Base-by-base conservation (phyloP, 64 coral and sea anemone genomes). In the Orbicella faveolata region DNA sequence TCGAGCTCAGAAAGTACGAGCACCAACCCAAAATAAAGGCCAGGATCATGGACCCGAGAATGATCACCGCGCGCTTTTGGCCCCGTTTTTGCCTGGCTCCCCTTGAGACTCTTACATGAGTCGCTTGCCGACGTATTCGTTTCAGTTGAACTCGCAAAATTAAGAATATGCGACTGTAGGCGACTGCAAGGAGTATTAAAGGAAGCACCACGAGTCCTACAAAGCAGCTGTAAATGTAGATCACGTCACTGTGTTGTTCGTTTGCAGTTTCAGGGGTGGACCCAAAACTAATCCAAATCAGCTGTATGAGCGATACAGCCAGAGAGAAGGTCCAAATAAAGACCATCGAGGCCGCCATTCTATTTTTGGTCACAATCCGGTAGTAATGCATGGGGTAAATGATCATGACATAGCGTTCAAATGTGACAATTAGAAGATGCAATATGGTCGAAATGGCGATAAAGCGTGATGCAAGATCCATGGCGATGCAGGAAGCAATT, bases 371-470 rank as follows among this genome's bases (percentile, higher is more conserved):
- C 2, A 95, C 90, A 11, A 95, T 34, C 33, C 61, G 82, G 18
- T 83, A 57, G 59, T 95, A 95, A n/a, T 85, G 63, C 90, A 95
- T 79, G 14, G 94, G 94, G 73, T 89, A 89, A 20, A 95, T 87
- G 23, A 95, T 95, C 94, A 95, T 95, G 8, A 92, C 63, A 52
- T 92, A 95, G 1, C 90, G 83, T 79, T 95, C 94, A 21, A 88
- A 76, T 5, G 94, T 83, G 3, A 95, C 94, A 72, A 89, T 63
- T 16, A 95, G 59, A 18, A 95, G 74, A 48, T 95, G 94, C 34
- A 95, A 79, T 19, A 95, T 86, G 6, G 94, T 95, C 4, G 94
- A 95, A 41, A 89, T 73, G 21, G 94, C 90, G 33, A 95, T 92
- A 23, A 95, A 95, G 3, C 94, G 84, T 1, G 90, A 89, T 5